phyloP scores from a whole-genome alignment of 2,888 invertebrate species.

The Xylophagus ater region DNA sequence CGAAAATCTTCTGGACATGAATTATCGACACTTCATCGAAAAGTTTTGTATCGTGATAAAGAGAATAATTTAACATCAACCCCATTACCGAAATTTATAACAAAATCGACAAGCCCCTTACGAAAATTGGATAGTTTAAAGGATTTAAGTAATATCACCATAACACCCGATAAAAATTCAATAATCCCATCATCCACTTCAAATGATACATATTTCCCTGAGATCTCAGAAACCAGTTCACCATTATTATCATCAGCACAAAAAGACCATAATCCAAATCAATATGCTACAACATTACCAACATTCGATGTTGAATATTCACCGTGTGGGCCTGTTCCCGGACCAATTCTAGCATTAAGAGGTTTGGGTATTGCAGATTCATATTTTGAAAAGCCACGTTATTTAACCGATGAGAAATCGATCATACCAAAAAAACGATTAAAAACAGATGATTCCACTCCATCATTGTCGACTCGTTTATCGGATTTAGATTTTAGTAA shows the following conservation, averaged over 20 bases:
- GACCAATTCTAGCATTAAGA: constrained; percentile 32
- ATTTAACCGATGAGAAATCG: constrained; percentile 24
- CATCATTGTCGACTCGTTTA: constrained; percentile 3
- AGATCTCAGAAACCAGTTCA: constrained; percentile 16
- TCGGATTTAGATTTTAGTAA: constrained; percentile 6
- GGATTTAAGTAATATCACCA: constrained; percentile 30
- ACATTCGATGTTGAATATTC: constrained; percentile 35
- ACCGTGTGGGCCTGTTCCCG: constrained; percentile 31
- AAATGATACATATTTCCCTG: constrained; percentile 6
- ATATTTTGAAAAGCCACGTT: constrained; percentile 37
- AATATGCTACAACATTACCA: constrained; percentile 20
- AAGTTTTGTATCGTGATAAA: constrained; percentile 21
- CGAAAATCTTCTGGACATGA: constrained; percentile 22
- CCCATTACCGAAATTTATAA: constrained; percentile 14
- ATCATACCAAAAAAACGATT: constrained; percentile 10
- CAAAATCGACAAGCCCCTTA: constrained; percentile 13
- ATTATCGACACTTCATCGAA: constrained; percentile 12
- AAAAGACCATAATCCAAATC: constrained; percentile 13
- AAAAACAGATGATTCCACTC: constrained; percentile 5
- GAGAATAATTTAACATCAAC: constrained; percentile 32
- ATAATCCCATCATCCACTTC: constrained; percentile 14
- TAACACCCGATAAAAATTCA: constrained; percentile 18
- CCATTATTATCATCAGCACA: constrained; percentile 1
- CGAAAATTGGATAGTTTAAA: constrained; percentile 24
- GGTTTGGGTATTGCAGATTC: constrained; percentile 35